Conservation (phyloP, 2,888 invertebrate genomes). For the Perizoma affinitatum region DNA sequence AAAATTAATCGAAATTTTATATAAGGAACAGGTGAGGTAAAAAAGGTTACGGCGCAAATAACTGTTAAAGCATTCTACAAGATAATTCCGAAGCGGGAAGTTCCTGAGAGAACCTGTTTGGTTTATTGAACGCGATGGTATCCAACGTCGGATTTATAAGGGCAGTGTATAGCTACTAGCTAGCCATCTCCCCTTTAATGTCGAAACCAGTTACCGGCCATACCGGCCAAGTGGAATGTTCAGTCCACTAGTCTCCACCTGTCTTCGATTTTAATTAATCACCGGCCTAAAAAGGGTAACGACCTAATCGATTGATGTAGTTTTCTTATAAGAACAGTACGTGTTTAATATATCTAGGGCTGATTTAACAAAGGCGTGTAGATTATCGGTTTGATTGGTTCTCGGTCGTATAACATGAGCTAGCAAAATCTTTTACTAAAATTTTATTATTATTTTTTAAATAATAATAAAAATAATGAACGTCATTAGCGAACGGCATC, state of each 20-base stretch:
- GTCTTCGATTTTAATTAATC: conserved; percentile 61
- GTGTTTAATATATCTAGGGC: conserved; percentile 46
- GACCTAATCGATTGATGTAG: conserved; percentile 52
- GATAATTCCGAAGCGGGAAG: conserved; percentile 74
- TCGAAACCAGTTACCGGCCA: conserved; percentile 59
- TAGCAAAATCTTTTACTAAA: conserved; percentile 12
- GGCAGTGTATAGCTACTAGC: conserved; percentile 42
- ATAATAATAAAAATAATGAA: too few species aligned
- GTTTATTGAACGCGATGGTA: conserved; percentile 73
- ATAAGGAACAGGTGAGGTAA: conserved; percentile 32
- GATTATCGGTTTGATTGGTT: conserved; percentile 19
- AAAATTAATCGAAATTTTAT: conserved; percentile 23
- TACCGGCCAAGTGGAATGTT: conserved; percentile 42
- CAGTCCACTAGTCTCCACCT: conserved; percentile 54
- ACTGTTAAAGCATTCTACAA: conserved; percentile 76
- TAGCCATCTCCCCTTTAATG: conserved; percentile 17
- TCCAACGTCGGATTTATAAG: conserved; percentile 70
- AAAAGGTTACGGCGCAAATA: conserved; percentile 46
- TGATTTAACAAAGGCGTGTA: conserved; percentile 43
- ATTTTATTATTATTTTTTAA: too few species aligned
- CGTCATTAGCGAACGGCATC: background rate
- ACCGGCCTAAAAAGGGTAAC: conserved; percentile 53
- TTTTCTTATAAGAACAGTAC: conserved; percentile 51
- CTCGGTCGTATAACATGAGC: conserved; percentile 21
- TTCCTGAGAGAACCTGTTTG: conserved; percentile 66